Evolutionary conservation across 1,140 invertebrate species (phyloP).

Genomic region (Amphibalanus amphitrite): DNA sequence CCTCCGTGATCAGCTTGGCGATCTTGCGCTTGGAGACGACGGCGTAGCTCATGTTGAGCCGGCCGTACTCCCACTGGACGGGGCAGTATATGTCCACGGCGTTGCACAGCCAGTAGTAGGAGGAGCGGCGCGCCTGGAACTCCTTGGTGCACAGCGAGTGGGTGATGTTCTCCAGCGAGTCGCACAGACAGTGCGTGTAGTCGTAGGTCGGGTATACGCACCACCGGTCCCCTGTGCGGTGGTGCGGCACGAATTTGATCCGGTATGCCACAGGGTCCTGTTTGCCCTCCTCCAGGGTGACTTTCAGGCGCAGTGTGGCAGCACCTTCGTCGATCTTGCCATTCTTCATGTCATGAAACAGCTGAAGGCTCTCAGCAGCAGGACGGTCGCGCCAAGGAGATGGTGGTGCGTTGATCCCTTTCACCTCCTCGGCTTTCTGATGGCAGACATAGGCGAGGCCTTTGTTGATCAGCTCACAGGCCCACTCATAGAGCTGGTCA

Average conservation of each 20-base stretch:
- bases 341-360: slow-evolving; percentile 87
- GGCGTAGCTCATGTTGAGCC: slow-evolving; percentile 91
- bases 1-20: slow-evolving; percentile 71
- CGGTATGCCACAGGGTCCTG: slow-evolving; percentile 96
- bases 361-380: slow-evolving; percentile 64
- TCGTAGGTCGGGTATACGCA: slow-evolving; percentile 99
- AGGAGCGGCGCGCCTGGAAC: slow-evolving; percentile 62
- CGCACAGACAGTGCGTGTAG: slow-evolving; percentile 96
- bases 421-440: slow-evolving; percentile 85
- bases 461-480: slow-evolving; percentile 65
- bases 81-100: slow-evolving; percentile 91
- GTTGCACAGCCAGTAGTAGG: slow-evolving; percentile 99
- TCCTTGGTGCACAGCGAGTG: slow-evolving; percentile 99
- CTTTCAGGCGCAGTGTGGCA: slow-evolving; percentile 88
- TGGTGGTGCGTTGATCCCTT: slow-evolving; percentile 82
- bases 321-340: slow-evolving; percentile 92
- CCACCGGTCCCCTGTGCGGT: slow-evolving; percentile 81
- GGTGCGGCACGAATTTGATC: slow-evolving; percentile 87
- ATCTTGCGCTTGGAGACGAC: slow-evolving; percentile 98
- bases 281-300: slow-evolving; percentile 94
- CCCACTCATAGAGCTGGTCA: slow-evolving; percentile 85
- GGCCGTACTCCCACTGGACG: slow-evolving; percentile 98
- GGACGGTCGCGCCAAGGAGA: slow-evolving; percentile 91
- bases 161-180: slow-evolving; percentile 95
- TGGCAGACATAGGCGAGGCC: slow-evolving; percentile 94